A percentile compares a stretch with the other conserved stretches of the same genome.
phyloP scores from a whole-genome alignment of 2,888 invertebrate genomes.

The Conchocele bisecta region DNA sequence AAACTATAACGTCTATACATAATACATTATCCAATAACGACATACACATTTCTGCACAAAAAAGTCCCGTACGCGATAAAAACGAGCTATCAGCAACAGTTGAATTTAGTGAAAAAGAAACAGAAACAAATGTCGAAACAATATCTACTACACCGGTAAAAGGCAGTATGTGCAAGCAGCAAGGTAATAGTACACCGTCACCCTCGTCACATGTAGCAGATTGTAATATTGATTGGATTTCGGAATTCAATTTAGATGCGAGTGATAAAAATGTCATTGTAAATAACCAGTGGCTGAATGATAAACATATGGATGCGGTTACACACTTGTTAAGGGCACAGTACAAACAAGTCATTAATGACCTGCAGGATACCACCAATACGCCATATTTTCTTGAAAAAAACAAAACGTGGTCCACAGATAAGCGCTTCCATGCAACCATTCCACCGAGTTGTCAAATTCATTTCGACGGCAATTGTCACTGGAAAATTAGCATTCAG shows the following conservation, averaged over 20 bases:
- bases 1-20: too few relatives aligned
- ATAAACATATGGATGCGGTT: conserved; percentile 5
- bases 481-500: neutral
- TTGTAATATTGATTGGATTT: neutral
- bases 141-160: too few relatives aligned
- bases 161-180: too few relatives aligned
- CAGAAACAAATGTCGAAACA: too few relatives aligned
- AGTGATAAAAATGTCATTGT: neutral
- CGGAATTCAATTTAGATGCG: neutral
- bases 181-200: too few relatives aligned
- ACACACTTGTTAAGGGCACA: neutral
- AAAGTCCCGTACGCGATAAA: neutral
- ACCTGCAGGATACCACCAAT: conserved; percentile 1
- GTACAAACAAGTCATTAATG: conserved; percentile 2
- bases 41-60: too few relatives aligned
- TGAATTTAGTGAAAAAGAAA: conserved; percentile 5
- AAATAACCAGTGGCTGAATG: neutral
- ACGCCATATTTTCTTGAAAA: conserved; percentile 3
- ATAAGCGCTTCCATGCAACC: neutral
- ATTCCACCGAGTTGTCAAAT: conserved; percentile 3
- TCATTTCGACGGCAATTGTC: conserved; percentile 3
- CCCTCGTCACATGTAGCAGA: too few relatives aligned
- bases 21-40: too few relatives aligned
- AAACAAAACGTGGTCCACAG: neutral
- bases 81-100: neutral